Evolutionary conservation across 2,888 invertebrate genomes (phyloP), one percentile per base, ranked within the genome.

Genomic region (Xestia c-nigrum): DNA sequence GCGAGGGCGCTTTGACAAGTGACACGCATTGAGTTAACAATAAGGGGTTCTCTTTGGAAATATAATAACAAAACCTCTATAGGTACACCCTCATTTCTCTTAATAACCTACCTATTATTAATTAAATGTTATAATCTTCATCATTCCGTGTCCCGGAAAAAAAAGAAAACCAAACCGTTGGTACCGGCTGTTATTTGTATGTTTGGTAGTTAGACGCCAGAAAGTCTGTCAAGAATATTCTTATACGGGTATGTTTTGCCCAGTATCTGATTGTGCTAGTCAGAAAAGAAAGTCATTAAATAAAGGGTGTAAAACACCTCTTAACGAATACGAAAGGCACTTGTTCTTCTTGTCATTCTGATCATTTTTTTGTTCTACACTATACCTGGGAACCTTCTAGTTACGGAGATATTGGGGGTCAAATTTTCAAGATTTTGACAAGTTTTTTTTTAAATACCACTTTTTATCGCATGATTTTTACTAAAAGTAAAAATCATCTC

Each of bases 1-100:
- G 64, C 31, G 52, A 43, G 72, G 74, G 55, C 12, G 52, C 81
- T 85, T 81, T 81, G 74, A 69, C 50, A 73, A 73, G 81, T 80
- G 85, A 85, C 73, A 85, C 81, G 81, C 72, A 80, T 47, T 80
- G 59, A 80, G 66, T 65, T 55, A 59, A 80, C 84, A 80, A 61
- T 61, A 43, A 70, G 52, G 65, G 69, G 7, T 46, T 52, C 38
- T 9, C 78, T 78, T 78, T 82, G 16, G 47, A 83, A 83, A 83
- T 78, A 63, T 59, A 52, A 55, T 47, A 76, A 55, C 21, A 14
- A 65, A 57, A 19, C 47, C 40, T 21, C 38, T 50, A 24, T 50
- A 59, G 19, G 6, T 24, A 38, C 19, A 43, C 43, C 31, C 4
- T 5, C 61, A 19, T 61, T 61, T 61, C 19, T 19, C 0, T 38